Evolutionary conservation across 2,888 invertebrate species (phyloP), one percentile per base, ranked within the genome.

Genomic region (Conus canariensis): DNA sequence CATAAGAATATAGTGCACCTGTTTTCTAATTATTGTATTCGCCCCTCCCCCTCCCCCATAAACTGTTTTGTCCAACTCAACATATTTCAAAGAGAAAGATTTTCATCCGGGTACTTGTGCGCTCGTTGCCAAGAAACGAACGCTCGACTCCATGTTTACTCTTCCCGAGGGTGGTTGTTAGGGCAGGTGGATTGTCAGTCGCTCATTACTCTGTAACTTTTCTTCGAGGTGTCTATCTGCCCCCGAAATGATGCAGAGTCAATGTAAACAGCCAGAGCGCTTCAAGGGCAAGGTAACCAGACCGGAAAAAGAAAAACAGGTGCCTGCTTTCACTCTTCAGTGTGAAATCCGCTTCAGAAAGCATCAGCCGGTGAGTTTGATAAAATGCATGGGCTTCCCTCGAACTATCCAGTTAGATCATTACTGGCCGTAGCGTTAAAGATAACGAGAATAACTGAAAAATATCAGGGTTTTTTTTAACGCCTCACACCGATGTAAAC

Each of bases 251-350:
- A 88, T 85, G n/a, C 85, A 89, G 59, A 67, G 77, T 19, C 83
- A 90, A 74, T 74, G 77, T 67, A 88, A 90, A 64, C 89, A 90
- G 88, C 77, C 64, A 58, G 90, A 90, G 82, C 91, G 90, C 67
- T 85, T 83, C 88, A 89, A 88, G 83, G 86, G 86, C 64, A 92
- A 91, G 92, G 87, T 83, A 85, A 88, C 80, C n/a, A 85, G 45
- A 82, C 67, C 74, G 85, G 70, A 56, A 25, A 85, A 86, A 85
- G 88, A 89, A 45, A 87, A 90, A n/a, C 67, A 85, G 19, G 90
- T 89, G 77, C 88, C 88, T 85, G 98, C 98, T n/a, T 98, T 98
- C 96, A 98, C 98, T 1, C 97, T 98, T 93, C 98, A 98, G 97
- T 97, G 98, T 0, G 96, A 98, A 59, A 30, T 89, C 58, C 95